phyloP scores from a whole-genome alignment of 2,797 vertebrate species.

The Meda fulgida region DNA sequence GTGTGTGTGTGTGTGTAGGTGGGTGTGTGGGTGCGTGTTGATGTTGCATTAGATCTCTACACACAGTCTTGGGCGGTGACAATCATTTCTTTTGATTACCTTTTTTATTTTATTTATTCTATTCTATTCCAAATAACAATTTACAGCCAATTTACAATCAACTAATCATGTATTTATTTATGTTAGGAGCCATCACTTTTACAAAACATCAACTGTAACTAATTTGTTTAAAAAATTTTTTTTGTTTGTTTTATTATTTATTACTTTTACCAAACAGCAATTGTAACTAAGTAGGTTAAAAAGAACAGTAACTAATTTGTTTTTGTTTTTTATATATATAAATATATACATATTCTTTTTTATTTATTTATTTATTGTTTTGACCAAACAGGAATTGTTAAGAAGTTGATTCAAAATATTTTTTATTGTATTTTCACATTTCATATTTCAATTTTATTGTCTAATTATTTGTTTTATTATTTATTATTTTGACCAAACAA shows the following conservation, averaged over 20 bases:
- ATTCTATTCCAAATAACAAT: not conserved
- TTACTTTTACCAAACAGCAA: not conserved
- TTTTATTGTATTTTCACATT: not conserved
- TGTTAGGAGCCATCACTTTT: not conserved
- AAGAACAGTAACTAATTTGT: too few species aligned
- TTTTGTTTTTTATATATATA: too few species aligned
- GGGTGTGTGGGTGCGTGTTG: not conserved
- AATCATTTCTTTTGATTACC: too few species aligned
- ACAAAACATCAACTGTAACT: not conserved
- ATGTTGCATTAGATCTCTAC: not conserved
- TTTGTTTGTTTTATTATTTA: not conserved
- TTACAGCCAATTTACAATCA: not conserved
- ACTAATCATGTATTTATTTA: not conserved
- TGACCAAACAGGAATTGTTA: not conserved
- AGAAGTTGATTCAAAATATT: too few species aligned
- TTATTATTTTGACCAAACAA: not conserved
- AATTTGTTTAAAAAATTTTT: not conserved
- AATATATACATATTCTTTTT: not conserved
- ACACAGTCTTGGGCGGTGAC: not conserved
- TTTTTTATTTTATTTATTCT: not conserved
- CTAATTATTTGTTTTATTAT: not conserved
- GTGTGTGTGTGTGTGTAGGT: conserved; percentile 11
- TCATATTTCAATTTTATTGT: not conserved
- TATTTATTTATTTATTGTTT: not conserved
- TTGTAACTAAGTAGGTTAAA: not conserved